Conservation (phyloP, 2,888 invertebrate genomes). For the Ormyrus nitidulus region DNA sequence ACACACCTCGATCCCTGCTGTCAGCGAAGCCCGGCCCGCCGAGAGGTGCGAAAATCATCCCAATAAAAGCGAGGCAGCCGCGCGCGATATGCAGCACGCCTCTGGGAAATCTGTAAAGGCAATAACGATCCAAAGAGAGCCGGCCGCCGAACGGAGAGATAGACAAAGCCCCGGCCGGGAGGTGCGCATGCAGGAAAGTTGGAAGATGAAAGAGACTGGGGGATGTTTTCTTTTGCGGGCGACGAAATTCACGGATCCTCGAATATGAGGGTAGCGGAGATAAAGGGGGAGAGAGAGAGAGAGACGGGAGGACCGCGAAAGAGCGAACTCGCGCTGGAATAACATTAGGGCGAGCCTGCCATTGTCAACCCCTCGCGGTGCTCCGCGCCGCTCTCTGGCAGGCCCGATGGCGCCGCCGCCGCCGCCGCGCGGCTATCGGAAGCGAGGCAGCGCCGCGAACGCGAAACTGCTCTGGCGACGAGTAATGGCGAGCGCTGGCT, state of each 20-base stretch:
- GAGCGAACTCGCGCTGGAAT: slow-evolving; percentile 71
- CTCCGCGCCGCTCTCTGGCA: too few species aligned
- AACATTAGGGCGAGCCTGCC: slow-evolving; percentile 71
- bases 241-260: slow-evolving; percentile 65
- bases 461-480: too few species aligned
- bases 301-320: slow-evolving; percentile 52
- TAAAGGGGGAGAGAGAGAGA: slow-evolving; percentile 23
- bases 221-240: slow-evolving; percentile 67
- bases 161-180: not conserved
- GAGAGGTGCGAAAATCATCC: not conserved
- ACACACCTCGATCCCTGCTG: too few species aligned
- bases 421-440: too few species aligned
- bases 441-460: too few species aligned
- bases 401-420: too few species aligned
- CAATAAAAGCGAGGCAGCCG: slow-evolving; percentile 21
- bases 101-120: slow-evolving; percentile 61
- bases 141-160: not conserved
- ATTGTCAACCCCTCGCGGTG: slow-evolving; percentile 69
- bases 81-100: not conserved
- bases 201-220: slow-evolving; percentile 63
- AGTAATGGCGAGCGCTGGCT: too few species aligned
- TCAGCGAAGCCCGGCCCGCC: too few species aligned
- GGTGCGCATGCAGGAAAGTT: slow-evolving; percentile 52
- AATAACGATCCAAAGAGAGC: slow-evolving; percentile 59
- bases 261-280: slow-evolving; percentile 51